Evolutionary conservation across 2,797 vertebrate genomes (phyloP).

Genomic region (Chaunax sp.): DNA sequence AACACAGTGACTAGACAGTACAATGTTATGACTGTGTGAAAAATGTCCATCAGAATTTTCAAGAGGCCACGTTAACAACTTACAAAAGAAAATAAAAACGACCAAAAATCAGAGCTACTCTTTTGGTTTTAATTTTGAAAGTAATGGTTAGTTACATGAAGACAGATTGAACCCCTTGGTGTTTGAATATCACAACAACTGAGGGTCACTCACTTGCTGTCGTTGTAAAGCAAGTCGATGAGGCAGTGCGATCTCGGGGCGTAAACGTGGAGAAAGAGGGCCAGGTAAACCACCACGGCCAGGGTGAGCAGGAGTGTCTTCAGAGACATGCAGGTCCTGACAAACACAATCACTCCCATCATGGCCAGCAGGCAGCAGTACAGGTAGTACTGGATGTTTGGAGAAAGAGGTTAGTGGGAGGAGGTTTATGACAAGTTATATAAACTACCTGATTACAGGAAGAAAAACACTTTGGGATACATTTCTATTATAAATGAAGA

Average conservation of each 20-base stretch:
- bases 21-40: no score
- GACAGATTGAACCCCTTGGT: no score
- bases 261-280: constrained; percentile 87
- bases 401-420: not conserved
- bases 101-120: not conserved
- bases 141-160: no score
- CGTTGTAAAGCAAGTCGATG: constrained; percentile 75
- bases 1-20: no score
- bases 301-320: constrained; percentile 88
- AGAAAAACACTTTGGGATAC: not conserved
- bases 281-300: constrained; percentile 89
- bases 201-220: constrained; percentile 54
- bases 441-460: not conserved
- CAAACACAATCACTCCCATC: constrained; percentile 89
- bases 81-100: no score
- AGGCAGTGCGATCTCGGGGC: constrained; percentile 83
- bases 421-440: not conserved
- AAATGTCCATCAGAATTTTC: no score
- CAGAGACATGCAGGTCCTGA: constrained; percentile 84
- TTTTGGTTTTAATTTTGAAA: not conserved
- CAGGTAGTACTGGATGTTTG: constrained; percentile 87
- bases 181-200: not conserved
- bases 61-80: no score
- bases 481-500: not conserved
- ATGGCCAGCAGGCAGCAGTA: constrained; percentile 91